Percentiles rank a stretch among this genome's conserved stretches.
These are phyloP conservation scores for Odontomyia ornata DNA, from an alignment of 2,888 invertebrate genomes.

Conservation along the genomic window DNA sequence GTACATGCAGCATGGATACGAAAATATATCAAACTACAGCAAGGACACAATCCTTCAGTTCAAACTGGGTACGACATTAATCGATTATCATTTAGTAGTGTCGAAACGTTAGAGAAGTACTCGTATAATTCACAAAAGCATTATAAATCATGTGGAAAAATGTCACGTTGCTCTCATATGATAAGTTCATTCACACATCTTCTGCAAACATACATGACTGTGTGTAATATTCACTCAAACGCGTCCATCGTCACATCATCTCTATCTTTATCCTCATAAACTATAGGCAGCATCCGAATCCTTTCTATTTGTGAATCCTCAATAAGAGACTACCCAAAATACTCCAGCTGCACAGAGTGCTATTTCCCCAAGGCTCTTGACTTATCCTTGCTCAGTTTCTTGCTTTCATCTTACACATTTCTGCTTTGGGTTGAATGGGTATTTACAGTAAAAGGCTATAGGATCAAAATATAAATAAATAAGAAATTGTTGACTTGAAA, in stretches of 20 bases:
- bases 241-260: not conserved
- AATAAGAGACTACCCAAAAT: not conserved
- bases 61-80: not conserved
- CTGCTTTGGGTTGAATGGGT: not conserved
- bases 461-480: not conserved
- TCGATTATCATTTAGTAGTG: not conserved
- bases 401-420: not conserved
- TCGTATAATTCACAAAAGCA: not conserved
- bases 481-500: not conserved
- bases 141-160: conserved; percentile 6
- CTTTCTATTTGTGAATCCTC: not conserved
- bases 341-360: not conserved
- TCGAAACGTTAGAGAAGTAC: not conserved
- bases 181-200: not conserved
- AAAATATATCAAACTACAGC: not conserved
- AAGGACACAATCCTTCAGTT: not conserved
- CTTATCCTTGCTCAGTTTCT: not conserved
- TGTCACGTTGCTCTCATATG: not conserved
- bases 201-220: not conserved
- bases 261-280: not conserved
- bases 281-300: not conserved
- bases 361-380: not conserved
- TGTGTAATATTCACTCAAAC: not conserved
- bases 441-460: not conserved
- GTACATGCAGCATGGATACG: not conserved